phyloP scores from a whole-genome alignment of 1,140 invertebrate genomes.

The Brachionus asplanchnoidis region DNA sequence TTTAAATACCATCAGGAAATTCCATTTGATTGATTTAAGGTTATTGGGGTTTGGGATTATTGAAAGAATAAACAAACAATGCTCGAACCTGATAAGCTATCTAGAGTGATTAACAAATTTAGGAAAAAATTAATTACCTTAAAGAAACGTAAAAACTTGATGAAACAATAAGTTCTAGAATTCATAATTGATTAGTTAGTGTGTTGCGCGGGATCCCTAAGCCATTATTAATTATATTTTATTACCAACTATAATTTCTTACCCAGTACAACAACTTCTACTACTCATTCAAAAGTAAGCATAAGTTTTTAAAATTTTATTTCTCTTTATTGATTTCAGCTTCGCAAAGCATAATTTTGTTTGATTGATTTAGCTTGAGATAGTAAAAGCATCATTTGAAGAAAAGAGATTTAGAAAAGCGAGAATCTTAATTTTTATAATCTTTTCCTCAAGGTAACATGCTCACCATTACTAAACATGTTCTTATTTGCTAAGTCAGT shows the following conservation, averaged over 20 bases:
- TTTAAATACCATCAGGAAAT: not conserved
- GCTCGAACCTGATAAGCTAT: not conserved
- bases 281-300: not conserved
- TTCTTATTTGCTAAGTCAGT: not conserved
- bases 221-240: not conserved
- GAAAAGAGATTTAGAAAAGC: not conserved
- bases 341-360: not conserved
- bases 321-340: not conserved
- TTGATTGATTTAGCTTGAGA: not conserved
- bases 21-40: slow-evolving; percentile 5
- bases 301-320: not conserved
- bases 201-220: not conserved
- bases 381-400: not conserved
- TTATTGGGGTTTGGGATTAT: not conserved
- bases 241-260: not conserved
- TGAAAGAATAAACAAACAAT: not conserved
- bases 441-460: not conserved
- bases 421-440: not conserved
- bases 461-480: not conserved
- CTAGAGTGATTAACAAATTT: slow-evolving; percentile 3
- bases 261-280: not conserved
- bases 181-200: not conserved
- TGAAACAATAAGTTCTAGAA: slow-evolving; percentile 10
- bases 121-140: not conserved
- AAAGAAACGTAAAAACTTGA: slow-evolving; percentile 9